Conservation (phyloP, 2,888 invertebrate genomes). For the Brachylomia viminalis region DNA sequence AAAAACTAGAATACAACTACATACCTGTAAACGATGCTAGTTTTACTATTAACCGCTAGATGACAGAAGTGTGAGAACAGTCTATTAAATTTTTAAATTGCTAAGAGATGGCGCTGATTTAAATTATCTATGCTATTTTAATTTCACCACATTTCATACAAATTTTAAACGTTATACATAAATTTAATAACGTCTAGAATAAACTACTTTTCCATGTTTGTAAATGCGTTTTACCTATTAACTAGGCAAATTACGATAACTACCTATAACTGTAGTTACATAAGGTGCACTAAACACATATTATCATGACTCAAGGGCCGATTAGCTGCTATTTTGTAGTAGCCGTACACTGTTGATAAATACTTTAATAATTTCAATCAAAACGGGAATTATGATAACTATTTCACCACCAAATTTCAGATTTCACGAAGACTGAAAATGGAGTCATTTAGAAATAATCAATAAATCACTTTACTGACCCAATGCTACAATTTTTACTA, state of each 20-base stretch:
- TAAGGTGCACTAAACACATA: not conserved
- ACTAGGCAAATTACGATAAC: not conserved
- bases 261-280: not conserved
- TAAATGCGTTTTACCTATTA: not conserved
- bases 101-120: slow-evolving; percentile 38
- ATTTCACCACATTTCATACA: too few relatives aligned
- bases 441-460: too few relatives aligned
- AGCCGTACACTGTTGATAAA: not conserved
- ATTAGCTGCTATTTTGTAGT: not conserved
- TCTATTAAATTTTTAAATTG: not conserved
- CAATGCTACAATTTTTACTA: too few relatives aligned
- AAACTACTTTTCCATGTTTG: not conserved
- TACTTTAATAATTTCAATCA: not conserved
- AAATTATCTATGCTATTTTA: not conserved
- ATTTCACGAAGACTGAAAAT: not conserved
- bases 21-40: not conserved
- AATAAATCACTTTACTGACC: too few relatives aligned
- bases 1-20: not conserved
- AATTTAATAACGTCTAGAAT: too few relatives aligned
- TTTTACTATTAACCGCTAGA: slow-evolving; percentile 22
- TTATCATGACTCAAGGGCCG: not conserved
- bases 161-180: too few relatives aligned
- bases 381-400: not conserved
- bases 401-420: not conserved
- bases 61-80: not conserved